Conservation (phyloP, 2,888 invertebrate species). For the Nematopogon swammerdamellus region DNA sequence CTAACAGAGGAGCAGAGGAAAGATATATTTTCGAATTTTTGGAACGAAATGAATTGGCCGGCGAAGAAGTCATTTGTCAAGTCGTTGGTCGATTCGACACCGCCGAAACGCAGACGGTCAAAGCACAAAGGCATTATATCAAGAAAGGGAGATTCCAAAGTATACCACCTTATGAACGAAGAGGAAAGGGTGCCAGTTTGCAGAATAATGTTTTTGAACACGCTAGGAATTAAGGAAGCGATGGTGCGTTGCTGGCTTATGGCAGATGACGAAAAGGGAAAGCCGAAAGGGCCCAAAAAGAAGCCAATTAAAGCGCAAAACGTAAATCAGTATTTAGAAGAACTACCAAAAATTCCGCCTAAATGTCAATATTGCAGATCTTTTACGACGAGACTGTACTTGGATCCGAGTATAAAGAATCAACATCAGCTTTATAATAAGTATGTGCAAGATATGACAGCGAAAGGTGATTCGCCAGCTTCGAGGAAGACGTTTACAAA, state of each 20-base stretch:
- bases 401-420: conserved; percentile 26
- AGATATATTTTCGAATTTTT: conserved; percentile 26
- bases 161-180: conserved; percentile 21
- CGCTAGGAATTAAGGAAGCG: conserved; percentile 33
- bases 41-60: conserved; percentile 29
- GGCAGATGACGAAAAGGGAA: conserved; percentile 11
- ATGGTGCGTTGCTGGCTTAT: conserved; percentile 29
- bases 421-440: conserved; percentile 25
- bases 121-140: conserved; percentile 20
- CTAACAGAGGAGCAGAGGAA: conserved; percentile 19
- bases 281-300: conserved; percentile 17
- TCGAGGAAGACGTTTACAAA: conserved; percentile 34
- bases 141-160: conserved; percentile 27
- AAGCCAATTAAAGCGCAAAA: conserved; percentile 22
- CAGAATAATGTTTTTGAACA: conserved; percentile 28
- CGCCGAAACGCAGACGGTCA: conserved; percentile 22
- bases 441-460: conserved; percentile 23
- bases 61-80: conserved; percentile 24
- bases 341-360: conserved; percentile 20
- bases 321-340: conserved; percentile 26
- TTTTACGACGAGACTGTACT: conserved; percentile 16
- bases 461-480: conserved; percentile 17
- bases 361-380: conserved; percentile 24
- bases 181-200: conserved; percentile 23
- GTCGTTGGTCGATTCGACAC: conserved; percentile 22